phyloP scores from a whole-genome alignment of 2,888 invertebrate genomes.

The Pocota personata region DNA sequence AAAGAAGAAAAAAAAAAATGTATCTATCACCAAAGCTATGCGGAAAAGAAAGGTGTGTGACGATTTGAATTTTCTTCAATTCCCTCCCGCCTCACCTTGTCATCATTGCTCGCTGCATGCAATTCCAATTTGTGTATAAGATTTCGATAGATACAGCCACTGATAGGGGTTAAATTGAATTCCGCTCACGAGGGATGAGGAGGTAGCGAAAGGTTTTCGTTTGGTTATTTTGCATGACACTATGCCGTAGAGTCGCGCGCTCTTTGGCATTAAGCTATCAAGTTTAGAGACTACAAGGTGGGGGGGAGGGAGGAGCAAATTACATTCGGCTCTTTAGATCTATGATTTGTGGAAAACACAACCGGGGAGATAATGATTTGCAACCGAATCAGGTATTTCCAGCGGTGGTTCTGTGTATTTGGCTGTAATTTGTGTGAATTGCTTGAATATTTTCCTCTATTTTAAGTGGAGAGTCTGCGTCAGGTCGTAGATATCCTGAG shows the following conservation, averaged over 20 bases:
- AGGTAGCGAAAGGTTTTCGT: conserved; percentile 37
- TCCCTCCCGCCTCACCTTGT: neutral
- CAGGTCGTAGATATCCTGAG: neutral
- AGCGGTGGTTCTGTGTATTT: neutral
- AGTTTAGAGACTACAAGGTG: neutral
- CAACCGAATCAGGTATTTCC: conserved; percentile 60
- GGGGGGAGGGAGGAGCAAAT: conserved; percentile 22
- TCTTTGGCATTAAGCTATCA: conserved; percentile 67
- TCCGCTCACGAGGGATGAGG: neutral
- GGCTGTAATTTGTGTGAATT: conserved; percentile 49
- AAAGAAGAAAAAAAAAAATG: too few species aligned
- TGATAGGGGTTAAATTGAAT: conserved; percentile 64
- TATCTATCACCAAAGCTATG: conserved; percentile 51
- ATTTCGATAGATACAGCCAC: conserved; percentile 44
- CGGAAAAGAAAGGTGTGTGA: conserved; percentile 70
- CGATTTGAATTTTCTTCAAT: conserved; percentile 39
- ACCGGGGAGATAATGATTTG: conserved; percentile 52
- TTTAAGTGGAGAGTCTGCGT: neutral
- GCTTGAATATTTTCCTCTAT: conserved; percentile 35
- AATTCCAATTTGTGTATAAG: conserved; percentile 35
- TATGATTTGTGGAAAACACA: conserved; percentile 52
- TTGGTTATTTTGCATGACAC: conserved; percentile 47
- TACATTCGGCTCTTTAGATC: conserved; percentile 68
- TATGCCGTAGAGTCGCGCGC: conserved; percentile 37
- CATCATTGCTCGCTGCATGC: conserved; percentile 16